Evolutionary conservation across 2,888 invertebrate genomes (phyloP).

Genomic region (Thera obeliscata): DNA sequence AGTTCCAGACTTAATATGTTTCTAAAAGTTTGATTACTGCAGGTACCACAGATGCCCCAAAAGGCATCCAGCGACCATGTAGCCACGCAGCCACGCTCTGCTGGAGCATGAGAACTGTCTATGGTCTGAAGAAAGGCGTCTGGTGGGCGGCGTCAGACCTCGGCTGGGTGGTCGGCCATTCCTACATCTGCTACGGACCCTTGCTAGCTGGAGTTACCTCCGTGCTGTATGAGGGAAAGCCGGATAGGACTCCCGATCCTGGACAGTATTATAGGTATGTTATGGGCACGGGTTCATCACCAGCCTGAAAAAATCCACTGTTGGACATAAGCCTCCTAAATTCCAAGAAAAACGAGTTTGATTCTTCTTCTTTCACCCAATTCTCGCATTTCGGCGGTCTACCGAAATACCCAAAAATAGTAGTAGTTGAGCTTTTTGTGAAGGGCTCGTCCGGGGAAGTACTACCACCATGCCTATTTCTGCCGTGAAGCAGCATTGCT

Average conservation of each 20-base stretch:
- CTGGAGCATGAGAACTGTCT: conserved; percentile 93
- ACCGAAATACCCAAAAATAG: no score
- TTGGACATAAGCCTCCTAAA: no score
- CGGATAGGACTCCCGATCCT: conserved; percentile 96
- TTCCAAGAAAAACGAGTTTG: no score
- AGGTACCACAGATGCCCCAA: conserved; percentile 76
- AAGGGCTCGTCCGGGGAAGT: no score
- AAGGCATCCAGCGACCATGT: conserved; percentile 93
- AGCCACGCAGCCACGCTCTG: conserved; percentile 94
- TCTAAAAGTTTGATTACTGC: background rate
- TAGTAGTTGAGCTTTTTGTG: no score
- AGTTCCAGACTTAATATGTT: background rate
- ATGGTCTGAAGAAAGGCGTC: conserved; percentile 90
- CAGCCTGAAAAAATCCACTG: no score
- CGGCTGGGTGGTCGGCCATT: conserved; percentile 97
- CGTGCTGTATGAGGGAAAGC: conserved; percentile 96
- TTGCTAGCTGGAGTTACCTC: conserved; percentile 92
- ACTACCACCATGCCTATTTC: no score
- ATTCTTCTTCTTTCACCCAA: no score
- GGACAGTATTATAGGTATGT: conserved; percentile 94
- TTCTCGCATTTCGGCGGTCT: no score
- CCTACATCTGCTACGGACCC: conserved; percentile 97
- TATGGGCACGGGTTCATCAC: no score
- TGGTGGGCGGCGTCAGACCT: conserved; percentile 97
- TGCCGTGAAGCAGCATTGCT: no score